Percentiles rank a stretch among this genome's conserved stretches.
phyloP scores from a whole-genome alignment of 2,113 vertebrate genomes.

The Cryptomyrus ogoouensis region DNA sequence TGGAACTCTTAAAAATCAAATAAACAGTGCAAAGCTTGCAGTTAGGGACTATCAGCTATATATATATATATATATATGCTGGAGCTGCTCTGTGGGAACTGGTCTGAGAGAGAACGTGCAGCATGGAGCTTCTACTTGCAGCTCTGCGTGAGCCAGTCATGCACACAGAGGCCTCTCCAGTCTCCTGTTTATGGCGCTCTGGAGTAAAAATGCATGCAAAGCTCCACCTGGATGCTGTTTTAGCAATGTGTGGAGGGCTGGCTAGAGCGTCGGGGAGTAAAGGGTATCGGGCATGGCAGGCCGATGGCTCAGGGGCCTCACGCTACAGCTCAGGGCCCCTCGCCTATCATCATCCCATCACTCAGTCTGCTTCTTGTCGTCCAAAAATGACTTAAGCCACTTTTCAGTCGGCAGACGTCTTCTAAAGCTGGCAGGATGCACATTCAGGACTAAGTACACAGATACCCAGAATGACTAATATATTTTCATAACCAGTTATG shows the following conservation, averaged over 20 bases:
- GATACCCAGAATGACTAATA: slow-evolving; percentile 58
- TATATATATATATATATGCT: not conserved
- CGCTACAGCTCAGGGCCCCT: slow-evolving; percentile 15
- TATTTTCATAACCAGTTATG: slow-evolving; percentile 60
- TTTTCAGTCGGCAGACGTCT: slow-evolving; percentile 39
- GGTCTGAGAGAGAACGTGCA: not conserved
- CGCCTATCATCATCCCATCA: slow-evolving; percentile 26
- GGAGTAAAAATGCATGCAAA: not conserved
- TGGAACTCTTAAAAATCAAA: not conserved
- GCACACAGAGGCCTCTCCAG: not conserved
- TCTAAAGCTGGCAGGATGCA: not conserved
- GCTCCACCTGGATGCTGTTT: not conserved
- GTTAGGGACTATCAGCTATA: not conserved
- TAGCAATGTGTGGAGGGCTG: not conserved
- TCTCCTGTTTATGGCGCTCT: not conserved
- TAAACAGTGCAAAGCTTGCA: not conserved
- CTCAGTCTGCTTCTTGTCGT: slow-evolving; percentile 34
- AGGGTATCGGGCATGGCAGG: not conserved
- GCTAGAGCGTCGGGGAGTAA: not conserved
- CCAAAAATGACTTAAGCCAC: slow-evolving; percentile 34
- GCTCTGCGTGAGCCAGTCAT: not conserved
- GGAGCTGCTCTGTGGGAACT: not conserved
- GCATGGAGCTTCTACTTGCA: not conserved
- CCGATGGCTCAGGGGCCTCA: not conserved
- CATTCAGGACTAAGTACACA: not conserved